phyloP scores from a whole-genome alignment of 2,888 invertebrate genomes.

The Encarsia formosa region DNA sequence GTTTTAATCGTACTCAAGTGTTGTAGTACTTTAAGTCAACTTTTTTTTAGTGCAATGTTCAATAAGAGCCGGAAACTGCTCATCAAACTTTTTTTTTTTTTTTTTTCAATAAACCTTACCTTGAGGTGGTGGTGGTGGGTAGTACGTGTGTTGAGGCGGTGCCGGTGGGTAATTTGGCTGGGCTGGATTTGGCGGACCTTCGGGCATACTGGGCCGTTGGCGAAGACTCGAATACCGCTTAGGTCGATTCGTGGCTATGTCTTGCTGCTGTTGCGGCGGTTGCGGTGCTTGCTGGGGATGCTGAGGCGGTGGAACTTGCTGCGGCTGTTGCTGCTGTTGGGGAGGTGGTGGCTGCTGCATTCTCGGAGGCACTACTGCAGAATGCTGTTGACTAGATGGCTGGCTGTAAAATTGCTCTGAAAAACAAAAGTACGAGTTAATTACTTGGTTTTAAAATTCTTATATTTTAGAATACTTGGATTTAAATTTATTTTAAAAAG shows the following conservation, averaged over 20 bases:
- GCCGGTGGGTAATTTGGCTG: constrained; percentile 43
- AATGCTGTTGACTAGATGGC: constrained; percentile 43
- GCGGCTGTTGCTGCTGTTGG: constrained; percentile 35
- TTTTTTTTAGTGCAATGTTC: too few relatives aligned
- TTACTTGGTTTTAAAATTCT: not conserved
- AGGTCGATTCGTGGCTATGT: constrained; percentile 53
- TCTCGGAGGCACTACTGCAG: constrained; percentile 43
- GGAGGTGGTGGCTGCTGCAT: constrained; percentile 49
- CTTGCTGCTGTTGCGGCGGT: constrained; percentile 35
- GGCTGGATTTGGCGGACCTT: constrained; percentile 35
- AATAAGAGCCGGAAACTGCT: too few relatives aligned
- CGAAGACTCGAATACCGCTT: constrained; percentile 68
- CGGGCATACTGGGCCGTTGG: constrained; percentile 53
- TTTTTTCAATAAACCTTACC: constrained; percentile 37
- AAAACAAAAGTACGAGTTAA: constrained; percentile 21
- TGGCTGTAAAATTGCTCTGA: constrained; percentile 46
- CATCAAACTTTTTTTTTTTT: too few relatives aligned
- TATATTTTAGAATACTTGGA: not conserved
- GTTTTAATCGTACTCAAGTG: too few relatives aligned
- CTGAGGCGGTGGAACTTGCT: constrained; percentile 39
- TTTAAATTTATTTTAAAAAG: not conserved
- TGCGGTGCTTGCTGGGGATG: constrained; percentile 36
- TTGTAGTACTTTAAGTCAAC: too few relatives aligned
- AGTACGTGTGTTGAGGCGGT: constrained; percentile 45
- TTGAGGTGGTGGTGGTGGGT: constrained; percentile 40